Conservation (phyloP, 2,113 vertebrate species). For the Promerops cafer region DNA sequence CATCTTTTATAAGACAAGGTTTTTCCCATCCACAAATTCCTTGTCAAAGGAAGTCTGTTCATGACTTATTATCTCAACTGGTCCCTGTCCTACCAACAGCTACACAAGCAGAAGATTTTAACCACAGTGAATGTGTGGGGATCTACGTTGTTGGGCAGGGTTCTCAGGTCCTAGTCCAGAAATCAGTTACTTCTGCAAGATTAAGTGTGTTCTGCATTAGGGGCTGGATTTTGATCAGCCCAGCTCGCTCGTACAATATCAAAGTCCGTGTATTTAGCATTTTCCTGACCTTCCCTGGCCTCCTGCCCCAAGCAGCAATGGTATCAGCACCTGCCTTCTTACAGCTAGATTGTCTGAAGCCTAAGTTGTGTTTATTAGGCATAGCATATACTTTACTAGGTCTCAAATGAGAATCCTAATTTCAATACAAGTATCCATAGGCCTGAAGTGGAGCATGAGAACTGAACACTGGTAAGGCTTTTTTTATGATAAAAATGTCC, state of each 20-base stretch:
- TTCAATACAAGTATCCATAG: constrained; percentile 27
- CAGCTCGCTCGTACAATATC: not conserved
- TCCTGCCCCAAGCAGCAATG: not conserved
- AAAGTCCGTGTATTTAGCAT: not conserved
- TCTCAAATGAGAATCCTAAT: constrained; percentile 44
- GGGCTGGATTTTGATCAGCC: not conserved
- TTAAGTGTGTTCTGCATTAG: not conserved
- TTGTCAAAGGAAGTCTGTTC: not conserved
- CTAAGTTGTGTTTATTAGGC: not conserved
- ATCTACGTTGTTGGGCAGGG: rapidly evolving
- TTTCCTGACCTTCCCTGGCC: not conserved
- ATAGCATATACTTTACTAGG: not conserved
- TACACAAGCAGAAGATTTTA: not conserved
- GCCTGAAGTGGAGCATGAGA: constrained; percentile 31
- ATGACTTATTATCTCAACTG: not conserved
- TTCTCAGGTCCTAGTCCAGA: not conserved
- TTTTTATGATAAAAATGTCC: constrained; percentile 39
- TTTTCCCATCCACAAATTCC: not conserved
- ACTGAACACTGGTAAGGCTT: not conserved
- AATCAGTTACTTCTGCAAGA: not conserved
- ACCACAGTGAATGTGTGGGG: not conserved
- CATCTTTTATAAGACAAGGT: not conserved
- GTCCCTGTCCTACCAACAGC: not conserved
- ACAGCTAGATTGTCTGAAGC: not conserved
- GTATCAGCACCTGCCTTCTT: not conserved